Conservation (phyloP, 2,888 invertebrate species). For the Heteromyza rotundicornis region DNA sequence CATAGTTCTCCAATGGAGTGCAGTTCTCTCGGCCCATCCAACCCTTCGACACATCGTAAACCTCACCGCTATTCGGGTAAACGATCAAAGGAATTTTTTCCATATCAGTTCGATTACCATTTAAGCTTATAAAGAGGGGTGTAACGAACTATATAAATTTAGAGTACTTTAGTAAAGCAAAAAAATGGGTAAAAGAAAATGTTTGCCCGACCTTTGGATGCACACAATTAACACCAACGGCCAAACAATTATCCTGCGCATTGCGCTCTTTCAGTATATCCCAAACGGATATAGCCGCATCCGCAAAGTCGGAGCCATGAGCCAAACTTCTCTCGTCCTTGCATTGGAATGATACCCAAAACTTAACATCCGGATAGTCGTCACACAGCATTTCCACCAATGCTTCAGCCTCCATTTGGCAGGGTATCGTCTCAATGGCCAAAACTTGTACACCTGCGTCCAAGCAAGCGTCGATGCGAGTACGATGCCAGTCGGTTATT, state of each 20-base stretch:
- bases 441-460: conserved; percentile 84
- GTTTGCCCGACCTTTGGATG: conserved; percentile 66
- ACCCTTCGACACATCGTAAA: conserved; percentile 53
- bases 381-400: conserved; percentile 76
- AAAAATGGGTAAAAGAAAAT: not conserved
- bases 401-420: conserved; percentile 83
- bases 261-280: conserved; percentile 68
- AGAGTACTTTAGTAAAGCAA: not conserved
- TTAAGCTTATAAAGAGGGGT: conserved; percentile 67
- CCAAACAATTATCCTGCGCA: conserved; percentile 71
- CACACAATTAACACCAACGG: conserved; percentile 90
- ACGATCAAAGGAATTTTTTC: conserved; percentile 77
- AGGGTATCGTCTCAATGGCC: conserved; percentile 92
- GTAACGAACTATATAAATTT: conserved; percentile 68
- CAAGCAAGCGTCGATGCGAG: conserved; percentile 78
- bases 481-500: conserved; percentile 84
- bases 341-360: conserved; percentile 90
- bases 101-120: conserved; percentile 61
- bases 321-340: conserved; percentile 72
- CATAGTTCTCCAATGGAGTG: conserved; percentile 74
- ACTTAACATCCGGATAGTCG: conserved; percentile 78
- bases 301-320: conserved; percentile 81
- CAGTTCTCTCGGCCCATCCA: conserved; percentile 77
- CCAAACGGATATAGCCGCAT: conserved; percentile 75
- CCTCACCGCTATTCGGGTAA: conserved; percentile 87